phyloP scores from a whole-genome alignment of 2,113 vertebrate genomes.

The Apodemus sylvaticus region DNA sequence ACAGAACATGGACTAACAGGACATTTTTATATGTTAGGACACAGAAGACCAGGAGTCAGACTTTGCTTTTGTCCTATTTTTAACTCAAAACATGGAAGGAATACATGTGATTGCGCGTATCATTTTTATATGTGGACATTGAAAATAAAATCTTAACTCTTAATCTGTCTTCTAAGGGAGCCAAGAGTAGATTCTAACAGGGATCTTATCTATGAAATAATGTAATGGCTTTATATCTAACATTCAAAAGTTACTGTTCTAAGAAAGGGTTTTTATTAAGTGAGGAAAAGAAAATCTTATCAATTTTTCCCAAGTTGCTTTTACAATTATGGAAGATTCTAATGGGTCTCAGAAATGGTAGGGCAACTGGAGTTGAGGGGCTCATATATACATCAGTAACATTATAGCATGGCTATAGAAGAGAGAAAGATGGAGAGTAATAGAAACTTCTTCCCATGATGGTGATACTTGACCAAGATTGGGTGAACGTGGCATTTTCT shows the following conservation, averaged over 20 bases:
- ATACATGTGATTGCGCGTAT: background rate
- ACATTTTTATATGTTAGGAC: background rate
- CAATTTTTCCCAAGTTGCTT: conserved; percentile 1
- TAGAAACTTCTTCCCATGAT: background rate
- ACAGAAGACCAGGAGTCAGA: background rate
- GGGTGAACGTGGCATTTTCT: background rate
- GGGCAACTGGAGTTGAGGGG: background rate
- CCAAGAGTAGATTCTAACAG: background rate
- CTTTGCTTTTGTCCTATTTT: background rate
- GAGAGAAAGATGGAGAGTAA: background rate
- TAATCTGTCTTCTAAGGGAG: background rate
- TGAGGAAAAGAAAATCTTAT: background rate
- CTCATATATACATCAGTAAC: background rate
- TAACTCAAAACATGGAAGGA: background rate
- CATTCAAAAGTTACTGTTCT: conserved; percentile 10
- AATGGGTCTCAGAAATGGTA: background rate
- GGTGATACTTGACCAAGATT: background rate
- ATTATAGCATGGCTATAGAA: background rate
- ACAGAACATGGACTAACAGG: background rate
- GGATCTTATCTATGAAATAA: conserved; percentile 18
- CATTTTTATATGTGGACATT: background rate
- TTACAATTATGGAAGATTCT: background rate
- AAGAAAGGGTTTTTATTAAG: conserved; percentile 46
- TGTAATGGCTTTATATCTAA: background rate
- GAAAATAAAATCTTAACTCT: background rate